Evolutionary conservation across 2,113 vertebrate genomes (phyloP), one percentile per base, ranked within the genome.

Genomic region (Sinosuthora webbiana): DNA sequence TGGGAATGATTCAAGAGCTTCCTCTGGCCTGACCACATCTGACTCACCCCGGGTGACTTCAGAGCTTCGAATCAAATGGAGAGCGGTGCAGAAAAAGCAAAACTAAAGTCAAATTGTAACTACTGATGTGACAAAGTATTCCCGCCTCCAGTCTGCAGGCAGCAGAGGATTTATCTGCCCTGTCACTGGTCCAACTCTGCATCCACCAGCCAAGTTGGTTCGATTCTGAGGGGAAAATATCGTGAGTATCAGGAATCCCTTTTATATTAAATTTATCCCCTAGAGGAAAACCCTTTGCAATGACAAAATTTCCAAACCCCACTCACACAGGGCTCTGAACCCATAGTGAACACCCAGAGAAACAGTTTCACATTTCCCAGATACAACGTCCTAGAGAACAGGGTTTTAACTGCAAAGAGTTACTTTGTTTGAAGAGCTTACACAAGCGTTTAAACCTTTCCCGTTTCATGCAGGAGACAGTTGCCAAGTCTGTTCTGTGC

Each of bases 1-100:
- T 90, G 60, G 83, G 76, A 93, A 83, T 11, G n/a, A 90, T 90
- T 96, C 83, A 77, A 84, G 79, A 86, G 16, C 80, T 89, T 90
- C 77, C 81, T 93, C 47, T 71, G 76, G 67, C 60, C 87, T 84
- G 56, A 84, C 68, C 86, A 87, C 76, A 37, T 71, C 69, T 96
- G 94, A 96, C 56, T 96, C 94, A 92, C 80, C 35, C 53, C 11
- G 79, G 15, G 52, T 57, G 53, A 90, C 73, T 93, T 93, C 41
- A 73, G 76, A 90, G 88, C 63, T 78, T 41, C 53, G 20, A 83
- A 56, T 41, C 23, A 53, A 95, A 89, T 33, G 11, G 41, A 93
- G 35, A 64, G 13, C 62, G 55, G 35, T 13, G 47, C 41, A 56
- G 69, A 65, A 91, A 92, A 83, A 69, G 18, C 63, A 88, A 68